These are phyloP conservation scores for Galeopterus variegatus DNA, from an alignment of 2,113 vertebrate species.

Conservation along the genomic window DNA sequence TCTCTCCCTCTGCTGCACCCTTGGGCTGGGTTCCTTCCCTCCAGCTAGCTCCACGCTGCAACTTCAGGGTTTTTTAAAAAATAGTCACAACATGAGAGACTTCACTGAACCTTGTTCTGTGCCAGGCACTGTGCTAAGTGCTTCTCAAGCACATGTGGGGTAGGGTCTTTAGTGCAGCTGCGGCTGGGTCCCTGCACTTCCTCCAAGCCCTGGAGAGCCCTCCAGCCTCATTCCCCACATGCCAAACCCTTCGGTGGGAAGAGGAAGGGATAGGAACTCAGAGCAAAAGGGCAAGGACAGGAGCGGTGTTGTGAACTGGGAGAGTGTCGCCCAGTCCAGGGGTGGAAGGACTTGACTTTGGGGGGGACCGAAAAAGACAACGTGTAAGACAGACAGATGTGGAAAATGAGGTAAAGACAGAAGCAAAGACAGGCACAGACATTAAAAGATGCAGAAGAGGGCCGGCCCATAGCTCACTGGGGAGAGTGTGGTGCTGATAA, in stretches of 20 bases:
- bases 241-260: not conserved
- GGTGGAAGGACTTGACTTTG: not conserved
- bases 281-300: not conserved
- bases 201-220: slow-evolving; percentile 28
- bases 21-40: not conserved
- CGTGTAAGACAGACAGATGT: not conserved
- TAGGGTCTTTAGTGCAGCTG: not conserved
- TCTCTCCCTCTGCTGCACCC: not conserved
- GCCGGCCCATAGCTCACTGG: no score
- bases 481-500: no score
- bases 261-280: not conserved
- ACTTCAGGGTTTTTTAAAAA: not conserved
- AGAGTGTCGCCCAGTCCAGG: not conserved
- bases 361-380: not conserved
- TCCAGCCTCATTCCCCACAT: slow-evolving; percentile 61
- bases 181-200: not conserved
- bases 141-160: not conserved
- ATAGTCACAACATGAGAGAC: not conserved
- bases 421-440: slow-evolving; percentile 73
- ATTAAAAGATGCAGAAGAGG: not conserved
- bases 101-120: not conserved
- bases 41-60: not conserved
- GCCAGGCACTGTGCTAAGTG: not conserved
- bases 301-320: not conserved
- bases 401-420: slow-evolving; percentile 58